phyloP scores from a whole-genome alignment of 2,797 vertebrate genomes.

The Scomberomorus guttatus region DNA sequence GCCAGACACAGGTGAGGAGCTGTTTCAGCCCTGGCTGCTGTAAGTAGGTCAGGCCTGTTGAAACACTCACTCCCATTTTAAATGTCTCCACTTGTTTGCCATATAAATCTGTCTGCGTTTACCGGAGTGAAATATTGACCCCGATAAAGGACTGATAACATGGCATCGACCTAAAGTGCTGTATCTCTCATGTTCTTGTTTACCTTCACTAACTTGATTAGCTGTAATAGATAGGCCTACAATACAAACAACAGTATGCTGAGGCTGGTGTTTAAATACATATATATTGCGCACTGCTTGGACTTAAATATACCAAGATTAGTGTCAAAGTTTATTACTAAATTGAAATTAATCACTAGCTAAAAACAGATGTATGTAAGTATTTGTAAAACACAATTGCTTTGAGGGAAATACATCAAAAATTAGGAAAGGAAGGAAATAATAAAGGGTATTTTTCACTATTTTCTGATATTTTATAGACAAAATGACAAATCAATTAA shows the following conservation, averaged over 20 bases:
- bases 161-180: slow-evolving; percentile 31
- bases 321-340: background rate
- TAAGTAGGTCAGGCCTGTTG: slow-evolving; percentile 83
- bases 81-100: slow-evolving; percentile 74
- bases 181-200: slow-evolving; percentile 61
- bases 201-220: slow-evolving; percentile 39
- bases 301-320: background rate
- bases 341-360: background rate
- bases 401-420: background rate
- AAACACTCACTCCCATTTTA: slow-evolving; percentile 73
- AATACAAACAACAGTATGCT: background rate
- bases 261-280: slow-evolving; percentile 6
- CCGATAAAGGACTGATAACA: slow-evolving; percentile 62
- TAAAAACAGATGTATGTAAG: background rate
- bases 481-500: background rate
- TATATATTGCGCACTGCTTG: background rate
- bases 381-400: background rate
- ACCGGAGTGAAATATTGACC: slow-evolving; percentile 63
- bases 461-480: no score
- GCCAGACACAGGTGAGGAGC: slow-evolving; percentile 76
- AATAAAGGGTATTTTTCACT: no score
- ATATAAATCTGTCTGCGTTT: slow-evolving; percentile 62
- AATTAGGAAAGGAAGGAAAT: background rate
- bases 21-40: slow-evolving; percentile 62
- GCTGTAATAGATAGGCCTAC: slow-evolving; percentile 7